Conservation (phyloP, 2,797 vertebrate genomes). For the Semotilus atromaculatus region DNA sequence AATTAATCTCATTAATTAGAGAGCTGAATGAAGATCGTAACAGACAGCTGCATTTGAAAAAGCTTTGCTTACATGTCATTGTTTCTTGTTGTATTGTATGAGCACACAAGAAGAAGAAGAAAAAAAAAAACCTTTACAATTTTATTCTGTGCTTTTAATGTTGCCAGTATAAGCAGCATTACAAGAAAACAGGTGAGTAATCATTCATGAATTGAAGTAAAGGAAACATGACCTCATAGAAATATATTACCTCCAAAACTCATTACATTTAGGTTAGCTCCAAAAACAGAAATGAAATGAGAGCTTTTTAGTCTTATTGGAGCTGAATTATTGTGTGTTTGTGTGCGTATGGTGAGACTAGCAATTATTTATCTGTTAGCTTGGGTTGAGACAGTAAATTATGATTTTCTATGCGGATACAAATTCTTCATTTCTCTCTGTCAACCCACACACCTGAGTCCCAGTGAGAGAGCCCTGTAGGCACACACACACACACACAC, state of each 20-base stretch:
- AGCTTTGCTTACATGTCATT: not conserved
- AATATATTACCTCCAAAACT: constrained; percentile 41
- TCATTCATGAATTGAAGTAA: constrained; percentile 29
- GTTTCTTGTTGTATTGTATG: constrained; percentile 1
- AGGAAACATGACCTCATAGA: constrained; percentile 48
- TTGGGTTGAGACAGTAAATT: constrained; percentile 52
- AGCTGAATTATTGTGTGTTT: constrained; percentile 39
- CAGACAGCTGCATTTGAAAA: constrained; percentile 50
- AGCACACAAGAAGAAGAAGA: not conserved
- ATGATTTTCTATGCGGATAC: constrained; percentile 54
- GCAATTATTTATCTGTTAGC: constrained; percentile 53
- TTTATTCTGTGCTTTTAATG: not conserved
- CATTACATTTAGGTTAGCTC: constrained; percentile 43
- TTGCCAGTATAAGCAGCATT: not conserved
- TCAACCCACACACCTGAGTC: constrained; percentile 61
- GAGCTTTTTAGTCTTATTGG: constrained; percentile 32
- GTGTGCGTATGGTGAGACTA: constrained; percentile 23
- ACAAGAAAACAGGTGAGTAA: constrained; percentile 32
- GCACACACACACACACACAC: not conserved
- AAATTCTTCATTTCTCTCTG: constrained; percentile 57
- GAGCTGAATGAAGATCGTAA: constrained; percentile 19
- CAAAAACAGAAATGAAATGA: constrained; percentile 49
- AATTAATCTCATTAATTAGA: constrained; percentile 39
- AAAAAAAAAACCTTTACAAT: not conserved
- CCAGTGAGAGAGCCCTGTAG: constrained; percentile 41